Conservation (phyloP, 2,888 invertebrate species). For the Drosophila lacicola region DNA sequence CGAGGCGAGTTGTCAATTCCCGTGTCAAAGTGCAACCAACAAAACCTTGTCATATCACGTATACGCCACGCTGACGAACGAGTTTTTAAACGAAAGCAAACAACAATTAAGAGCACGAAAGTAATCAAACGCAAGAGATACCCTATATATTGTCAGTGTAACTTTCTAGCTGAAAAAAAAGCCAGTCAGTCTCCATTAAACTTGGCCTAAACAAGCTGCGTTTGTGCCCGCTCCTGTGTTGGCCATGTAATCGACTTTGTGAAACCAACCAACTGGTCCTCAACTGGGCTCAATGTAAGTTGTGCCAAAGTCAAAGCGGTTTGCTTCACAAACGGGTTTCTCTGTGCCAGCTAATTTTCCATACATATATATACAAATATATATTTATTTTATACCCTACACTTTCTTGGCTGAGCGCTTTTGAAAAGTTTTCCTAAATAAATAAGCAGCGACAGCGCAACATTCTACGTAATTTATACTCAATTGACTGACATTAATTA, state of each 20-base stretch:
- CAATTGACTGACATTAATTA: conserved; percentile 36
- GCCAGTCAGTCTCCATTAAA: conserved; percentile 52
- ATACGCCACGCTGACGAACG: conserved; percentile 36
- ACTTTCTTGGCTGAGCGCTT: not conserved
- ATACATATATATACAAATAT: not conserved
- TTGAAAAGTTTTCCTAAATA: not conserved
- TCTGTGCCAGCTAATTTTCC: conserved; percentile 36
- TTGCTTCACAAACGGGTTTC: conserved; percentile 63
- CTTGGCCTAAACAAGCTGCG: conserved; percentile 57
- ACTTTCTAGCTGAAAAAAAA: conserved; percentile 2
- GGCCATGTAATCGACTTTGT: conserved; percentile 14
- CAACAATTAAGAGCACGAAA: not conserved
- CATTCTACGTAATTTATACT: conserved; percentile 12
- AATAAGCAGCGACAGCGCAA: not conserved
- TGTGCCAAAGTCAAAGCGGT: conserved; percentile 67
- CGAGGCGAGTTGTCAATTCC: no score
- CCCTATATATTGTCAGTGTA: conserved; percentile 14
- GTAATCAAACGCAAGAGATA: conserved; percentile 2
- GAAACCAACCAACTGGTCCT: conserved; percentile 35
- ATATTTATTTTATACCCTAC: not conserved
- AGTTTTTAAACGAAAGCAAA: conserved; percentile 8
- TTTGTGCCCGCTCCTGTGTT: conserved; percentile 14
- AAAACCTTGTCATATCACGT: conserved; percentile 40
- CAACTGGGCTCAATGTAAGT: conserved; percentile 29
- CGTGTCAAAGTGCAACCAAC: conserved; percentile 27